Conservation (phyloP, 64 coral and sea anemone genomes). For the Dendrophyllia cribrosa region DNA sequence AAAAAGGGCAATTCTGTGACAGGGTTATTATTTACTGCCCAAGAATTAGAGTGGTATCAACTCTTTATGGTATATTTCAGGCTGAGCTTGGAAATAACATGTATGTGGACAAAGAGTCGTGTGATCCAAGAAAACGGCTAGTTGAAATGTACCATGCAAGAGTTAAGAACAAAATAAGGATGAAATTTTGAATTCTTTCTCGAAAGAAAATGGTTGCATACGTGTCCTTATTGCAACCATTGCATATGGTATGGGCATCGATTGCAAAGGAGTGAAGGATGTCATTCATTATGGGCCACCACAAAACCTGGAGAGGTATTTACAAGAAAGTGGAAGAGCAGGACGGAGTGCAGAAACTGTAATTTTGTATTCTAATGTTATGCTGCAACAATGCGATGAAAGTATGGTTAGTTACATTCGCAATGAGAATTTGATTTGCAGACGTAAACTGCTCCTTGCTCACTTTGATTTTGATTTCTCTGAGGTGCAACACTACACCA, state of each 20-base stretch:
- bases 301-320: too few relatives aligned
- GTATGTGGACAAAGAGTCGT: too few relatives aligned
- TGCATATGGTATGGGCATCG: too few relatives aligned
- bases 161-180: constrained; percentile 31
- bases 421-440: background rate
- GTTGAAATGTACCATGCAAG: constrained; percentile 16
- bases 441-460: constrained; percentile 8
- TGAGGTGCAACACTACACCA: background rate
- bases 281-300: background rate
- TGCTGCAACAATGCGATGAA: constrained; percentile 31
- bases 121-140: too few relatives aligned
- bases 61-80: too few relatives aligned
- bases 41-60: too few relatives aligned
- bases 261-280: background rate
- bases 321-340: too few relatives aligned
- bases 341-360: background rate
- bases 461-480: background rate
- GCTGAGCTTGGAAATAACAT: too few relatives aligned
- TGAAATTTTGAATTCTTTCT: background rate
- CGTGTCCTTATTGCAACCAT: too few relatives aligned
- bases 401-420: too few relatives aligned
- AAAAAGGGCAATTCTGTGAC: too few relatives aligned
- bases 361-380: constrained; percentile 15
- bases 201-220: constrained; percentile 19
- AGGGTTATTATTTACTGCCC: too few relatives aligned